A percentile compares a stretch with the other conserved stretches of the same genome.
Conservation (phyloP, 2,888 invertebrate genomes). For the Aporophyla nigra region DNA sequence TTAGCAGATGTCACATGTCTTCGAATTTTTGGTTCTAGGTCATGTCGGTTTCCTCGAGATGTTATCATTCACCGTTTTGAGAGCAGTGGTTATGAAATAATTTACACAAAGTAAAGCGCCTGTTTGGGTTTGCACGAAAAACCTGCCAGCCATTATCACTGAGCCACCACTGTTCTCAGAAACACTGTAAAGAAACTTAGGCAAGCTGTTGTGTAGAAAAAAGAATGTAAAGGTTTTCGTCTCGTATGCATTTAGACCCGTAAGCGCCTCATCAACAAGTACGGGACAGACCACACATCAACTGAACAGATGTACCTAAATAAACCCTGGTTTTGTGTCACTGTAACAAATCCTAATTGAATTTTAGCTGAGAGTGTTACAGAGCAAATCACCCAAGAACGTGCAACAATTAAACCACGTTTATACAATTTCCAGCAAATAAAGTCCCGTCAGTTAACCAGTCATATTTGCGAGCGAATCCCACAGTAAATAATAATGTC, state of each 20-base stretch:
- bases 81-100: too few species aligned
- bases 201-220: background rate
- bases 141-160: too few species aligned
- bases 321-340: background rate
- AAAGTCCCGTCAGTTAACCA: conserved; percentile 59
- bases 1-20: too few species aligned
- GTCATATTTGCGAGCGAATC: conserved; percentile 61
- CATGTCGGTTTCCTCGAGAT: too few species aligned
- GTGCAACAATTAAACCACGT: conserved; percentile 37
- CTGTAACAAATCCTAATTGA: background rate
- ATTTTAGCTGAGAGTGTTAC: background rate
- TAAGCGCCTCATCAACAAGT: background rate
- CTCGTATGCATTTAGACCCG: background rate
- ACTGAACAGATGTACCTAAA: background rate
- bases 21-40: too few species aligned
- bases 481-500: conserved; percentile 67
- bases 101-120: too few species aligned
- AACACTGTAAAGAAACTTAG: too few species aligned
- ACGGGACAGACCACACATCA: background rate
- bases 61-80: too few species aligned
- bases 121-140: too few species aligned
- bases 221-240: background rate
- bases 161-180: background rate
- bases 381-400: conserved; percentile 13
- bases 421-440: conserved; percentile 47